These are phyloP conservation scores for Lithophane leautieri DNA, from an alignment of 2,888 invertebrate species.

Conservation along the genomic window DNA sequence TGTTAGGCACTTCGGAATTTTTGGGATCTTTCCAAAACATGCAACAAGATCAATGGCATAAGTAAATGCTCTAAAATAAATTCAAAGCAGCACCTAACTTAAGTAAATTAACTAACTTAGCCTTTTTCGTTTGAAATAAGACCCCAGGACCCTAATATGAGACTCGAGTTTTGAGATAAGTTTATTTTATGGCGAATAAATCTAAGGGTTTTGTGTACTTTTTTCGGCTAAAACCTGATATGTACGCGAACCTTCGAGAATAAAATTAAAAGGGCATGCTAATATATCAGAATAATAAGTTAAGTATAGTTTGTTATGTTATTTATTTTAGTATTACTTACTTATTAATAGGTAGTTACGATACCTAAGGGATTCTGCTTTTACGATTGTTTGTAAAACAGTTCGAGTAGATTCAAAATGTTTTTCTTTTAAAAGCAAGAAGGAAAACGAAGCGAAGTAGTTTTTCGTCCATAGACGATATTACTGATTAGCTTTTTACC, in stretches of 20 bases:
- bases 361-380: not conserved
- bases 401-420: not conserved
- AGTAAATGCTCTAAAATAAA: conserved; percentile 27
- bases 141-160: conserved; percentile 43
- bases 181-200: conserved; percentile 38
- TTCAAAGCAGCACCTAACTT: conserved; percentile 21
- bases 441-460: not conserved
- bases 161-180: conserved; percentile 30
- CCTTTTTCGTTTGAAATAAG: conserved; percentile 36
- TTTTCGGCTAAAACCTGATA: conserved; percentile 25
- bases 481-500: not conserved
- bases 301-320: conserved; percentile 2
- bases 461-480: not conserved
- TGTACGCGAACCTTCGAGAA: not conserved
- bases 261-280: not conserved
- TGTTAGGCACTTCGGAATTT: not conserved
- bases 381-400: too few relatives aligned
- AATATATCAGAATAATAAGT: conserved; percentile 12
- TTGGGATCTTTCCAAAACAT: conserved; percentile 43
- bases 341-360: too few relatives aligned
- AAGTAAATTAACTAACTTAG: conserved; percentile 32
- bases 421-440: not conserved
- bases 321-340: not conserved
- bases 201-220: conserved; percentile 27
- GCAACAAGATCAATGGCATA: conserved; percentile 46